Evolutionary conservation across 2,113 vertebrate genomes (phyloP), one percentile per base, ranked within the genome.

Genomic region (Onychorhynchus coronatus): DNA sequence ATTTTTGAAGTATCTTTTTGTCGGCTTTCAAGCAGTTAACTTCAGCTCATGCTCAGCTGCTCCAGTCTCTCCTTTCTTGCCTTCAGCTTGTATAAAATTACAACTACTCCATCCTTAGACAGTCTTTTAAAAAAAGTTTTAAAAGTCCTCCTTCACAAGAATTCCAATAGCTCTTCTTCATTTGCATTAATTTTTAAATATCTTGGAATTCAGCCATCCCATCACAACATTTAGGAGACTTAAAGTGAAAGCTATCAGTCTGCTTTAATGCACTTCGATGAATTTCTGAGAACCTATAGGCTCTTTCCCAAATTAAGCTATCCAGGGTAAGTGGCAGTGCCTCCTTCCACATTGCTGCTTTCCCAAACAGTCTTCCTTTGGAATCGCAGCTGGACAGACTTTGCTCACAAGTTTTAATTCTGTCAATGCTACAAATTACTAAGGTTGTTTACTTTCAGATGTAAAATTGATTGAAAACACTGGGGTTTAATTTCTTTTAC

Each of bases 321-420:
- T 25, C 8, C 25, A 19, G 31, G 11, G 13, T 18, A 53, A 92
- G 84, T 35, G 73, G 79, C 75, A 81, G 78, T 30, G 80, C 24
- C 88, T 63, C 63, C 58, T 85, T 79, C 66, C 46, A 28, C 25
- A 12, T 71, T 77, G 87, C 85, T 88, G 50, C 75, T 18, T 46
- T 19, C 67, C 0, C 0, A 52, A 93, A 19, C 39, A n/a, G 24
- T 33, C 50, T 37, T 73, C n/a, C 61, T 90, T 82, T 27, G 41
- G 31, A 92, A 61, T 1, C 2, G 1, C 92, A 95, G 85, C 83
- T 95, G 88, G 83, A 87, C 88, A 89, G 84, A 84, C 41, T 96
- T 93, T 78, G 53, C 61, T 93, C 41, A 61, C 65, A 89, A 95
- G 44, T 75, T 95, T 96, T 65, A 89, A 86, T 91, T 77, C 88